Evolutionary conservation across 2,888 invertebrate genomes (phyloP).

Genomic region (Celastrina argiolus): DNA sequence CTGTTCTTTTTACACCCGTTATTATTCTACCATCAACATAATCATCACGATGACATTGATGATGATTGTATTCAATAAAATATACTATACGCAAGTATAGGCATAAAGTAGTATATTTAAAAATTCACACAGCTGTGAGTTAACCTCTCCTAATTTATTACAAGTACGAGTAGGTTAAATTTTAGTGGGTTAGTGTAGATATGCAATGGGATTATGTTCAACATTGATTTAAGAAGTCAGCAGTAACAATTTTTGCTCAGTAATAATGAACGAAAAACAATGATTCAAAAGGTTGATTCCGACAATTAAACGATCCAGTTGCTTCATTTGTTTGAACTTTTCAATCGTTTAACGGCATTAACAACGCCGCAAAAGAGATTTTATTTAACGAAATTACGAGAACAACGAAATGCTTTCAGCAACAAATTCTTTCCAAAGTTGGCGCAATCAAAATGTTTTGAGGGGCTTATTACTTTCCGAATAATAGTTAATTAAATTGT

Average conservation of each 20-base stretch:
- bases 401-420: slow-evolving; percentile 21
- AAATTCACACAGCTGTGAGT: too few species aligned
- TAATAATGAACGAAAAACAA: not conserved
- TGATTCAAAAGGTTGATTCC: not conserved
- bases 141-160: too few species aligned
- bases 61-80: too few species aligned
- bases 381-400: slow-evolving; percentile 15
- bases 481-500: slow-evolving; percentile 14
- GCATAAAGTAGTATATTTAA: too few species aligned
- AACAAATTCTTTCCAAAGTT: slow-evolving; percentile 22
- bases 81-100: too few species aligned
- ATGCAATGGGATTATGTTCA: too few species aligned
- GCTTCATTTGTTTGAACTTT: slow-evolving; percentile 22
- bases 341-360: slow-evolving; percentile 24
- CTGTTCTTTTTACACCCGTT: too few species aligned
- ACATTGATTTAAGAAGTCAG: not conserved
- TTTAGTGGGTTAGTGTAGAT: too few species aligned
- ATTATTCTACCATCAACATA: too few species aligned
- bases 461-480: slow-evolving; percentile 12
- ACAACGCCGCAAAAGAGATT: slow-evolving; percentile 22
- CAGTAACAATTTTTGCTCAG: not conserved
- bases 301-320: not conserved
- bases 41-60: too few species aligned
- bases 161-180: too few species aligned
- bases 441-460: not conserved